Base-by-base conservation (phyloP, 1,140 invertebrate genomes). In the Neodiprion fabricii region DNA sequence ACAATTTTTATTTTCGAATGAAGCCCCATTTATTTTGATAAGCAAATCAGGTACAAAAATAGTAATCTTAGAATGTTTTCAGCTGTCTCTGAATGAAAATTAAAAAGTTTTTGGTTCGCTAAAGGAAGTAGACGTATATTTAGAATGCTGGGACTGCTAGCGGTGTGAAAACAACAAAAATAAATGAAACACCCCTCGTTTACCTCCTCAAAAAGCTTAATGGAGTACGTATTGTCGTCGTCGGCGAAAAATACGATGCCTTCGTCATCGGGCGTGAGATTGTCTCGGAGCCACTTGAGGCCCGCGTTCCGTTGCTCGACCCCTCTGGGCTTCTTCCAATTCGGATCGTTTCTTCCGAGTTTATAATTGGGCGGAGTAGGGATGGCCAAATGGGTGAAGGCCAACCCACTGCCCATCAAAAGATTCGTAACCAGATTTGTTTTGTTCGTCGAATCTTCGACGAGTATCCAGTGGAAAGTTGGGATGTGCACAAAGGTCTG, bases 201-300 rank as follows among this genome's bases (percentile, higher is more conserved):
- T 85, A 96, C 96, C 91, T 99, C 96, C 78, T 95, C 91, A 89
- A 99, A 99, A 61, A 99, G 85, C 85, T 95, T 93, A 21, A 98
- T 83, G 77, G 94, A 93, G 84, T 99, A 99, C 1, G 96, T 95
- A 85, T 99, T 99, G 85, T 99, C 98, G 88, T 99, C 98, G 87
- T 99, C 98, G 86, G 97, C 98, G 89, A 99, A 99, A 89, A 96
- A 99, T 0, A 99, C 93, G 66, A 99, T 92, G 3, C 96, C 96
- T 21, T 89, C 87, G 0, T 85, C 75, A 72, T 80, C 83, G 1
- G 83, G 81, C 50, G 87, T 82, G 12, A 91, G 81, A 86, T 97
- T 94, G 40, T 91, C 88, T 72, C 96, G 89, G 7, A 99, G 87
- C 96, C 98, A 99, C 48, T 91, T 89, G 8, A 99, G 84, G 5